Evolutionary conservation across 2,797 vertebrate genomes (phyloP).

Genomic region (Rhynchonycteris naso): DNA sequence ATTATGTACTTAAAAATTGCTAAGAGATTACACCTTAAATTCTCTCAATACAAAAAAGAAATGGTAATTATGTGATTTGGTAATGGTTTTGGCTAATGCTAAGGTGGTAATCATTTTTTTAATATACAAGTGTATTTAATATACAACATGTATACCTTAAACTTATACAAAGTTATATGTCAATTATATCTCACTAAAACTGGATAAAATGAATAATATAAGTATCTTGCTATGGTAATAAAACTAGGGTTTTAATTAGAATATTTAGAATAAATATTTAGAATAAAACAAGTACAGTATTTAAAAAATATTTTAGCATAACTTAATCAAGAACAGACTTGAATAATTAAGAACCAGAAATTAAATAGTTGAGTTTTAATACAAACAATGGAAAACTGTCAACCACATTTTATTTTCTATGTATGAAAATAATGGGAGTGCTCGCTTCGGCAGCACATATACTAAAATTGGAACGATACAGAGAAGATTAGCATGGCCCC

Average conservation of each 20-base stretch:
- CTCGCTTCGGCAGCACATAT: no score
- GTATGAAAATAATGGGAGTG: background rate
- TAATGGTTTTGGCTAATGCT: background rate
- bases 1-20: background rate
- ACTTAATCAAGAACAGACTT: background rate
- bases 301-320: background rate
- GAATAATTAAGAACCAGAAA: background rate
- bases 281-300: constrained; percentile 9
- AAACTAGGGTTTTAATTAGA: background rate
- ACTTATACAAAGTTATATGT: background rate
- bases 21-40: background rate
- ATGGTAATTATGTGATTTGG: background rate
- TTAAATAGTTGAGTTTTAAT: background rate
- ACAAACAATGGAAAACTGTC: background rate
- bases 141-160: background rate
- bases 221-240: background rate
- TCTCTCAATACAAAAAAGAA: background rate
- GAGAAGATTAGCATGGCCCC: no score
- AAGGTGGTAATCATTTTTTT: background rate
- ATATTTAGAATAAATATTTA: constrained; percentile 8
- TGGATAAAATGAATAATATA: background rate
- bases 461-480: no score
- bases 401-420: background rate
- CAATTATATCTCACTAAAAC: background rate
- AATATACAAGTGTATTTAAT: background rate